These are phyloP conservation scores for Scatophagus argus DNA, from an alignment of 2,113 vertebrate genomes.

Conservation along the genomic window DNA sequence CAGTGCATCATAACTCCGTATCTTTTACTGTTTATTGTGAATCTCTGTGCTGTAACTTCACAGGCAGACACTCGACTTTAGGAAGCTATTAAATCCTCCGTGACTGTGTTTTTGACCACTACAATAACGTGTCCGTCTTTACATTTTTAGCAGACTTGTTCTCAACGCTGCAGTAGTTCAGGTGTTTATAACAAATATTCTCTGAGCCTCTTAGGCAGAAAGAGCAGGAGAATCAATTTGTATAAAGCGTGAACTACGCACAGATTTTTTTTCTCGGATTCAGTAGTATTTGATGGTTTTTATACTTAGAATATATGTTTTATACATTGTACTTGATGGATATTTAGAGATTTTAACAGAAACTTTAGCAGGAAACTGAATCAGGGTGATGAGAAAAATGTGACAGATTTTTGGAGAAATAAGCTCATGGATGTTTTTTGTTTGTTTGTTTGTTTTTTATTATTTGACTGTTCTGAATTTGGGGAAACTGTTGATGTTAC, in stretches of 20 bases:
- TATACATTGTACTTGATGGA: slow-evolving; percentile 28
- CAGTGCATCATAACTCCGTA: too few species aligned
- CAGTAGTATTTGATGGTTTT: slow-evolving; percentile 23
- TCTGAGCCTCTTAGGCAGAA: background rate
- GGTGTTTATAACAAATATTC: background rate
- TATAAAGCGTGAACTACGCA: background rate
- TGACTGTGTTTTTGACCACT: background rate
- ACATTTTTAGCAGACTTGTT: background rate
- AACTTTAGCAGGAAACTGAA: background rate
- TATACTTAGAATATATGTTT: slow-evolving; percentile 33
- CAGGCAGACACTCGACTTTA: background rate
- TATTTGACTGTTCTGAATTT: slow-evolving; percentile 17
- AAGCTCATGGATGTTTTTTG: background rate
- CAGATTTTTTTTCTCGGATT: slow-evolving; percentile 4
- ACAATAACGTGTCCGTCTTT: background rate
- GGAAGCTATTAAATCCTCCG: background rate
- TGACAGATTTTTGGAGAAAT: slow-evolving; percentile 1
- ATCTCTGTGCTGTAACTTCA: background rate
- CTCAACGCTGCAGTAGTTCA: background rate
- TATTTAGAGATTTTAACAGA: slow-evolving; percentile 6
- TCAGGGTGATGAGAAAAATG: slow-evolving; percentile 6
- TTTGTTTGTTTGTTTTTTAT: too few species aligned
- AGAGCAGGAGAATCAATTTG: background rate
- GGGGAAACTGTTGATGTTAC: slow-evolving; percentile 20
- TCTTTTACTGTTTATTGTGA: too few species aligned